Conservation (phyloP, 37 sponge, comb jelly and placozoan species). For the Petrosia ficiformis region DNA sequence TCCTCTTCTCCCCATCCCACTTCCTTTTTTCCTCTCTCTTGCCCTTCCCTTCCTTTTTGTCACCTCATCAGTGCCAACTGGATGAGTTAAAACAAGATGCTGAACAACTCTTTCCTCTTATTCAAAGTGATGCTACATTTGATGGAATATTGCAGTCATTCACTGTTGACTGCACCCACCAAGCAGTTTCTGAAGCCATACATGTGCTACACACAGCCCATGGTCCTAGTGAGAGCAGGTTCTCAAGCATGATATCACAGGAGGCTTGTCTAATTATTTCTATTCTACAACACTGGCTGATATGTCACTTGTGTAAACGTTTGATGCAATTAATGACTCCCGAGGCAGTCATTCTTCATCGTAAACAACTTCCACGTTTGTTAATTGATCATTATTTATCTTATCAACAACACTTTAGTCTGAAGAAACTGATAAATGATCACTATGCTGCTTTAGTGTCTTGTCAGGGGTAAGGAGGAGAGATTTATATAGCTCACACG, state of each 20-base stretch:
- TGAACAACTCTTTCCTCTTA: slow-evolving; percentile 13
- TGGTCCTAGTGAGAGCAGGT: not conserved
- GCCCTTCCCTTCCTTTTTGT: no score
- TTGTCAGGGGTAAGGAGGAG: slow-evolving; percentile 14
- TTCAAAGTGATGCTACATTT: slow-evolving; percentile 30
- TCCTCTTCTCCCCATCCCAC: no score
- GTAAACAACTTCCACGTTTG: slow-evolving; percentile 44
- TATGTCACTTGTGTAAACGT: slow-evolving; percentile 37
- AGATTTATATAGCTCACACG: no score
- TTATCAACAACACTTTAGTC: slow-evolving; percentile 78
- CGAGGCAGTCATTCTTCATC: slow-evolving; percentile 62
- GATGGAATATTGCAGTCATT: slow-evolving; percentile 27
- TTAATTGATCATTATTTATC: slow-evolving; percentile 65
- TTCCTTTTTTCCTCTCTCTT: no score
- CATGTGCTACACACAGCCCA: not conserved
- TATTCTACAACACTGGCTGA: slow-evolving; percentile 59
- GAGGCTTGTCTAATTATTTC: slow-evolving; percentile 43
- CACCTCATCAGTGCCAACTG: no score
- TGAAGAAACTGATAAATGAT: slow-evolving; percentile 50
- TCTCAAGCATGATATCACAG: not conserved
- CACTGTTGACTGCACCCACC: slow-evolving; percentile 3
- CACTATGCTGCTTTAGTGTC: slow-evolving; percentile 12
- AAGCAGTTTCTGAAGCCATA: slow-evolving; percentile 39
- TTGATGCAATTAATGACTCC: slow-evolving; percentile 79
- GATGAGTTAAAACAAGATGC: slow-evolving; percentile 22